Evolutionary conservation across 37 sponge, comb jelly and placozoan species (phyloP), one percentile per base, ranked within the genome.

Genomic region (Spongilla lacustris): DNA sequence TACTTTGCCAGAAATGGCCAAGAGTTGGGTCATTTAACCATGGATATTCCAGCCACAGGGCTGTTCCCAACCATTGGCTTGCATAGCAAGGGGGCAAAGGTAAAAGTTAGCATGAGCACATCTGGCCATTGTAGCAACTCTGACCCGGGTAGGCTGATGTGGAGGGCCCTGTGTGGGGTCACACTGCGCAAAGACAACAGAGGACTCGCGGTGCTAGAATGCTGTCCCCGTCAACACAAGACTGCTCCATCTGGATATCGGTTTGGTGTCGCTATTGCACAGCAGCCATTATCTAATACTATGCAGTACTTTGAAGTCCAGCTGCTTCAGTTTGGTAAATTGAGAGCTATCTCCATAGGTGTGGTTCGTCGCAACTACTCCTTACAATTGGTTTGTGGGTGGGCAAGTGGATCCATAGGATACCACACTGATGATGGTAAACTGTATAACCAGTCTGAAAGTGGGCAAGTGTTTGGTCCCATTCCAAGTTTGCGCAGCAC

Each of bases 221-320:
- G 17, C 14, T 58, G 79, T n/a, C 26, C 83, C 2, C 70, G 83
- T 21, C 34, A 32, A 28, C 83, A 79, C 69, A 82, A 49, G 31
- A 50, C 30, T 0, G 41, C 71, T 1, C 10, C n/a, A 23, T 12
- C 36, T 36, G 41, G 36, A 23, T 13, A 35, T 2, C 30, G 27
- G 26, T 19, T 79, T 30, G 89, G 82, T 13, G 19, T 86, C 31
- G 94, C 87, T 0, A 38, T 87, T 4, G 70, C 72, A 17, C 74
- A 36, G 24, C 37, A 66, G 27, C 81, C 87, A 1, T 89, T 93
- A 22, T 93, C 94, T 0, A 67, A 66, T 0, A 31, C 50, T 23
- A 73, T 88, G 81, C 81, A 89, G 49, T 93, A 89, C 69, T 89
- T 86, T 70, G 94, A 93, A 69, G 71, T 93, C 8, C 67, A 89